Evolutionary conservation across 2,888 invertebrate genomes (phyloP).

Genomic region (Dioctria rufipes): DNA sequence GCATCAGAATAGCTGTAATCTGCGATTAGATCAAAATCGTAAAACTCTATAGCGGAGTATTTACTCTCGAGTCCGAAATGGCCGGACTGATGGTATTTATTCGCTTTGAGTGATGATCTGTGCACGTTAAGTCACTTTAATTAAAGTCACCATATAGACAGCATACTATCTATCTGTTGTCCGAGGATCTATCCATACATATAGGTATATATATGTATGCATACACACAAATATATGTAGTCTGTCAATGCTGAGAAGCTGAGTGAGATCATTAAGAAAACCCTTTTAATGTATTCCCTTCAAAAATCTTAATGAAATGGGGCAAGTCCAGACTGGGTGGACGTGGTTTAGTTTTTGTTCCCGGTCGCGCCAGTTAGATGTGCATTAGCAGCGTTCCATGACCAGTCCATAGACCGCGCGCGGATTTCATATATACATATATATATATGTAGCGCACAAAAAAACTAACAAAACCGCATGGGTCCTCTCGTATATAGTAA

Average conservation of each 20-base stretch:
- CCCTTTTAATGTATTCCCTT: constrained; percentile 42
- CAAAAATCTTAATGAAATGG: constrained; percentile 50
- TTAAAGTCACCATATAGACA: constrained; percentile 19
- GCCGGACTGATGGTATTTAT: background rate
- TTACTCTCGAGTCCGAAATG: background rate
- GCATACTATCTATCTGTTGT: too few species aligned
- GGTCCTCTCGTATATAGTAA: background rate
- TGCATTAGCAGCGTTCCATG: constrained; percentile 23
- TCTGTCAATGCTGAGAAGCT: background rate
- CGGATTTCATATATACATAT: background rate
- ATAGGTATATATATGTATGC: too few species aligned
- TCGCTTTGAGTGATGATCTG: background rate
- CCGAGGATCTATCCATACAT: too few species aligned
- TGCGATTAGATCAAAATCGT: constrained; percentile 41
- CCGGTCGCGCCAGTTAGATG: constrained; percentile 45
- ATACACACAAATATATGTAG: too few species aligned
- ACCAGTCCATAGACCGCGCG: constrained; percentile 7
- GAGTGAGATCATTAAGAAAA: constrained; percentile 36
- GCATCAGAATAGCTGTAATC: constrained; percentile 43
- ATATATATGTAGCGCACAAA: background rate
- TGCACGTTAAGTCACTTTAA: constrained; percentile 30
- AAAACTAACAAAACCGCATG: constrained; percentile 2
- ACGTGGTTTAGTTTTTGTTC: constrained; percentile 51
- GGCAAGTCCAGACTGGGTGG: constrained; percentile 51
- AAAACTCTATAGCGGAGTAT: constrained; percentile 7